Evolutionary conservation across 2,888 invertebrate genomes (phyloP).

Genomic region (Campoplex capitator): DNA sequence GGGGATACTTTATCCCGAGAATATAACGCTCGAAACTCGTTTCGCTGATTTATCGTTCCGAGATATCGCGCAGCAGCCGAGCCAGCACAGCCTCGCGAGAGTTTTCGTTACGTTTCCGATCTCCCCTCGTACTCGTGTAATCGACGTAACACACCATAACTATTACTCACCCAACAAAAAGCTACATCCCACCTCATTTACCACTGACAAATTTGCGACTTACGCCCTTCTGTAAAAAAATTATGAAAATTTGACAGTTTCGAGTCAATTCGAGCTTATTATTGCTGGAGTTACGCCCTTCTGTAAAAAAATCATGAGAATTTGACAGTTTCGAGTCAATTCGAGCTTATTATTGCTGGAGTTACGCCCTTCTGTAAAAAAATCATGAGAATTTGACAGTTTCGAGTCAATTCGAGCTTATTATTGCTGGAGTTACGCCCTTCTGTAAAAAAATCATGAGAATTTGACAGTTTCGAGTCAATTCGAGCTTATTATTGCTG

Average conservation of each 20-base stretch:
- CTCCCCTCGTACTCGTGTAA: conserved; percentile 38
- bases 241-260: neutral
- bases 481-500: neutral
- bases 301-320: neutral
- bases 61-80: conserved; percentile 31
- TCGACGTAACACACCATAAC: conserved; percentile 36
- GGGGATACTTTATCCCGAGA: conserved; percentile 41
- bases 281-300: neutral
- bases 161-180: conserved; percentile 6
- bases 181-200: neutral
- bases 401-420: neutral
- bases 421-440: neutral
- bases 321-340: neutral
- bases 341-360: neutral
- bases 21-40: conserved; percentile 47
- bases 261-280: neutral
- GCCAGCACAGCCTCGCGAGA: conserved; percentile 25
- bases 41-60: conserved; percentile 61
- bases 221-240: neutral
- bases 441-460: neutral
- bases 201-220: neutral
- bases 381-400: neutral
- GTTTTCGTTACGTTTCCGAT: conserved; percentile 55
- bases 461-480: neutral
- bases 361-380: neutral